Evolutionary conservation across 2,797 vertebrate species (phyloP).

Genomic region (Lepus townsendii): DNA sequence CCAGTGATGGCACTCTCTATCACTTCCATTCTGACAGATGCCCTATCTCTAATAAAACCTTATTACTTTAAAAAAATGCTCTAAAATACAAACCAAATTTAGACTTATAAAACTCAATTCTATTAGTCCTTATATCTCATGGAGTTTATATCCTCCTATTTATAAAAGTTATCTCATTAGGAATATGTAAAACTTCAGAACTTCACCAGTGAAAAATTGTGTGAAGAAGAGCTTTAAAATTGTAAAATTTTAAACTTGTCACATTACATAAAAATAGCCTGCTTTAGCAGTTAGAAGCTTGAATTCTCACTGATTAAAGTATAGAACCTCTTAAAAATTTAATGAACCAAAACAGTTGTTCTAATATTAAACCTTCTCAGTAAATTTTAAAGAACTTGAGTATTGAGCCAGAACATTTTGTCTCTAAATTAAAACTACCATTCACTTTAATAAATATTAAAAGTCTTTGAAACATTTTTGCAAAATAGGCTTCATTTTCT

Average conservation of each 20-base stretch:
- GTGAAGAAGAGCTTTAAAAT: constrained; percentile 49
- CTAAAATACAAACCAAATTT: constrained; percentile 44
- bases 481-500: constrained; percentile 40
- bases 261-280: constrained; percentile 65
- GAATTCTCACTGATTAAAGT: constrained; percentile 72
- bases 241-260: constrained; percentile 53
- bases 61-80: constrained; percentile 56
- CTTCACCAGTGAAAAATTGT: constrained; percentile 3
- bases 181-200: constrained; percentile 53
- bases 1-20: too few relatives aligned
- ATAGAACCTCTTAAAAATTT: constrained; percentile 74
- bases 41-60: too few relatives aligned
- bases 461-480: constrained; percentile 61
- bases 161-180: constrained; percentile 55
- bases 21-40: too few relatives aligned
- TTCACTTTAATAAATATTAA: constrained; percentile 65
- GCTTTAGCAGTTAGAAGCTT: constrained; percentile 60
- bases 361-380: constrained; percentile 70
- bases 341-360: constrained; percentile 72
- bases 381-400: constrained; percentile 64
- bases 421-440: constrained; percentile 36
- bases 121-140: not conserved
- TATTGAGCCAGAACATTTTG: constrained; percentile 55
- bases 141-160: constrained; percentile 41
- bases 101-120: constrained; percentile 43